Evolutionary conservation across 2,888 invertebrate species (phyloP), one percentile per base, ranked within the genome.

Genomic region (Asteroscopus sphinx): DNA sequence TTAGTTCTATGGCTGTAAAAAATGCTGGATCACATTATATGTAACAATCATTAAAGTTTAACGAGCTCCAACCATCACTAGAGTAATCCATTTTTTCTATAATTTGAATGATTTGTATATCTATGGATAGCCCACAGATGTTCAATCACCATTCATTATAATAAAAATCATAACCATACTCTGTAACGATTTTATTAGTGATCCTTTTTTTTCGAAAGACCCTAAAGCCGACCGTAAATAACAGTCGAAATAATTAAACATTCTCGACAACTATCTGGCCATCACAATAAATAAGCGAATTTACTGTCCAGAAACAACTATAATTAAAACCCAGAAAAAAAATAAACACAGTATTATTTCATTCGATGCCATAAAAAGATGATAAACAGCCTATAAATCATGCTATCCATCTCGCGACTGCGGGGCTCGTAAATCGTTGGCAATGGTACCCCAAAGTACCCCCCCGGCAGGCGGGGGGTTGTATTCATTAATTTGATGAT

Each of bases 401-500:
- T 84, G 83, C 85, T 82, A 86, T 88, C 83, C 83, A 82, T 87
- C 85, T 84, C 79, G 73, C 66, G 53, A 65, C 66, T 62, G 68
- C 45, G 62, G 47, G 59, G 60, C 65, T 66, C 77, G 77, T 83
- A 83, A 83, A 85, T 83, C 80, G 73, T 72, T 72, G 74, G 66
- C 69, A 80, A 77, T 74, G 77, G 63, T 70, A 69, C 72, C 77
- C 79, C 71, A 55, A 63, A 62, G 73, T 62, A 55, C 73, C 67
- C 69, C 54, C 40, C 54, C 63, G 62, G 51, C 46, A 40, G 49
- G 66, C 58, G 71, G 73, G 63, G 68, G 80, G 81, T 74, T 84
- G 85, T 80, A 76, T 80, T 83, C 85, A 87, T 87, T 86, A 86
- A 88, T 87, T 87, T 86, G 87, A 89, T 85, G 86, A 85, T 85